Evolutionary conservation across 1,140 invertebrate genomes (phyloP), one percentile per base, ranked within the genome.

Genomic region (Drosophila ogumai): DNA sequence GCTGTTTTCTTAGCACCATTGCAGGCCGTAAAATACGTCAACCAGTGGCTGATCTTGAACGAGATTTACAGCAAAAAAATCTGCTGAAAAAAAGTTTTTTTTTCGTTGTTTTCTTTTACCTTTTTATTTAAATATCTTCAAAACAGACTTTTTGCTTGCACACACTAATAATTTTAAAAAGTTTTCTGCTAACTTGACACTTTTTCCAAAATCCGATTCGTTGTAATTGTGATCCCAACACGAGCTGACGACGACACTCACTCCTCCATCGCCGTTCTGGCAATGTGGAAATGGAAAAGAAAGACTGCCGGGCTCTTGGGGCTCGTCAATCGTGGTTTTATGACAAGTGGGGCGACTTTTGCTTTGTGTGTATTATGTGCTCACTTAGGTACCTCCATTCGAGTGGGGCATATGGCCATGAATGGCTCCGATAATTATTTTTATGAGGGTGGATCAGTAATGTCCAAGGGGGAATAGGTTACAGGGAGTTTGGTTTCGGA

Each of bases 151-250:
- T 64, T 71, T 55, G 56, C 43, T 40, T 6, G 60, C 65, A 36
- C 50, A 36, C 50, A 55, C 52, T 28, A 36, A 43, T 65, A 64
- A 50, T 46, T 28, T 28, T n/a, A n/a, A 28, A 28, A 47, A 36
- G 19, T 59, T 66, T 58, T 41, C n/a, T 28, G 34, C 13, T 77
- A 58, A 59, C 56, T 88, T 73, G 82, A 79, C 84, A 87, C 84
- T 87, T 82, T 68, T 44, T 12, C 36, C 34, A 28, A 60, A 22
- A 36, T 36, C 32, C 36, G 43, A 34, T 84, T 69, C 59, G 57
- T 46, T 65, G 69, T 75, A 82, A 87, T 86, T 65, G 56, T 49
- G 47, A 78, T 85, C 74, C 64, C 64, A 56, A 65, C 50, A 49
- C 71, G 60, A 50, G 47, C 63, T 47, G 46, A n/a, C 46, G 13